Evolutionary conservation across 2,888 invertebrate species (phyloP), one percentile per base, ranked within the genome.

Genomic region (Napeogenes inachia): DNA sequence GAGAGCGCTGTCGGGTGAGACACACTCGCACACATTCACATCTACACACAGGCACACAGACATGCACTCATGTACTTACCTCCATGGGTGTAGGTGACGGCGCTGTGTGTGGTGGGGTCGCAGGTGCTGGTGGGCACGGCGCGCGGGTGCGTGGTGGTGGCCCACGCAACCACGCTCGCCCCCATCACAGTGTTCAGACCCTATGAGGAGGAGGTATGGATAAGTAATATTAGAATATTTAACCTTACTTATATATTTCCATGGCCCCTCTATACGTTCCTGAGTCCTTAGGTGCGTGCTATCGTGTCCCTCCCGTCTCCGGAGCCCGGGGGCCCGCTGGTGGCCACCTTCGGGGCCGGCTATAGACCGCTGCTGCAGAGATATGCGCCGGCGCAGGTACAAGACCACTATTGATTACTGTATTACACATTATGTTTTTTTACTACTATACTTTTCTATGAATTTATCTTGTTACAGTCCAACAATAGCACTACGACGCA

Each of bases 141-240:
- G 6, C 96, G 97, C 95, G 99, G 99, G 33, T 97, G 98, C 80
- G 89, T 99, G 55, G 95, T 99, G 59, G 95, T 98, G 5, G 96
- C 97, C 0, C 97, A 98, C 80, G 93, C 94, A 21, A 90, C 92
- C 62, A 93, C 95, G 0, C 91, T 98, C 71, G 90, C 96, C 3
- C 98, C 98, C 0, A 94, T 98, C 63, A 97, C 97, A 4, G 95
- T 98, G n/a, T 98, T 98, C 89, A 92, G 98, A 47, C 97, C 98
- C 0, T 97, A 96, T 77, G 96, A 97, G 82, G 95, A 95, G 72
- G 95, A 97, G 82, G 95, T 95, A 38, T 21, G 54, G 13, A n/a
- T n/a, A n/a, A n/a, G 4, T 47, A 13, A 2, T 21, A 21, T 21
- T 21, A 21, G 21, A 21, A 13, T 46, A 46, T 13, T 5, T 3